Evolutionary conservation across 2,797 vertebrate genomes (phyloP).

Genomic region (Gastrophryne carolinensis): DNA sequence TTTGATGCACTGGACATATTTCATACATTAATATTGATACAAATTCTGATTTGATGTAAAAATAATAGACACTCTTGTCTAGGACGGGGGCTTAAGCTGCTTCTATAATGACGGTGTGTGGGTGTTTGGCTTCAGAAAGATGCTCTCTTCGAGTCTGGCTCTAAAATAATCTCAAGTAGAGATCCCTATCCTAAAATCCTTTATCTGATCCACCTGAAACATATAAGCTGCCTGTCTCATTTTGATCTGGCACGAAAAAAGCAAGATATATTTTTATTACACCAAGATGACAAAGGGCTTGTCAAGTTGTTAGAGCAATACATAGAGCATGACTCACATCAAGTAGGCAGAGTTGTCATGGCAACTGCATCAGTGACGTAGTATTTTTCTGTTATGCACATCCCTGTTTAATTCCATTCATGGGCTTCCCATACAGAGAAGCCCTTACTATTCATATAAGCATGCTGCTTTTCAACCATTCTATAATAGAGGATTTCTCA

Average conservation of each 20-base stretch:
- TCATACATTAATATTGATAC: not conserved
- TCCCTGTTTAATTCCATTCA: not conserved
- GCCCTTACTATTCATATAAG: not conserved
- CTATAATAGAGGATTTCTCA: not conserved
- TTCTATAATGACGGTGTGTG: not conserved
- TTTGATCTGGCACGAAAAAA: not conserved
- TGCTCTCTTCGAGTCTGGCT: not conserved
- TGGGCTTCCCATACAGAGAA: not conserved
- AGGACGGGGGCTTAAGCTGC: not conserved
- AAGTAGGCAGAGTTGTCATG: conserved; percentile 26
- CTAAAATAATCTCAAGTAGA: not conserved
- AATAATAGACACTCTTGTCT: not conserved
- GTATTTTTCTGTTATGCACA: not conserved
- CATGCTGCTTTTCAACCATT: not conserved
- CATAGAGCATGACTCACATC: conserved; percentile 14
- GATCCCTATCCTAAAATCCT: not conserved
- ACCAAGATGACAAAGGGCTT: conserved; percentile 15
- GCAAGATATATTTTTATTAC: not conserved
- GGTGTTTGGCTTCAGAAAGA: not conserved
- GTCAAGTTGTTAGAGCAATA: conserved; percentile 12
- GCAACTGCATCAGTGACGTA: conserved; percentile 6
- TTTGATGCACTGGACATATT: no score
- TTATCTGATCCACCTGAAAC: not conserved
- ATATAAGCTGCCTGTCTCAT: not conserved
- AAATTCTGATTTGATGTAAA: not conserved